A percentile compares a stretch with the other conserved stretches of the same genome.
These are phyloP conservation scores for Scylla paramamosain DNA, from an alignment of 1,140 invertebrate species.

Conservation along the genomic window DNA sequence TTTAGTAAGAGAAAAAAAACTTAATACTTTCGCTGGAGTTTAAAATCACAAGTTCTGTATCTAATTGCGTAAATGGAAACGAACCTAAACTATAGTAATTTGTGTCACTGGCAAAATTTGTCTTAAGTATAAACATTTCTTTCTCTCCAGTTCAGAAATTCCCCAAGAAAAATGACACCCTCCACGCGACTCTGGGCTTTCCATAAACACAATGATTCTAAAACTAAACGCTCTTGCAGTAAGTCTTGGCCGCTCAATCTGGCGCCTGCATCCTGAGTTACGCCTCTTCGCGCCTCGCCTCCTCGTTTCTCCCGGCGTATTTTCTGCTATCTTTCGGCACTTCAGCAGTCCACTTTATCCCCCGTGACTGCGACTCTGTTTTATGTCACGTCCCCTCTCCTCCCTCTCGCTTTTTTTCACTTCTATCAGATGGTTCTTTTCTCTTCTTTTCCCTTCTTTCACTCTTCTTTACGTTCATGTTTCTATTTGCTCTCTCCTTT, in stretches of 20 bases:
- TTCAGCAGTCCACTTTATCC: neutral
- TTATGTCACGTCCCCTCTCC: slow-evolving; percentile 8
- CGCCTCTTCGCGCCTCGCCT: neutral
- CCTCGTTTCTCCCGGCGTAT: neutral
- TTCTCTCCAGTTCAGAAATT: no score
- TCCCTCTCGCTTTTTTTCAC: neutral
- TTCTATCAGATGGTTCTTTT: neutral
- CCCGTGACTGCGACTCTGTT: neutral
- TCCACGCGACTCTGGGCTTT: neutral
- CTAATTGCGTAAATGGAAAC: no score
- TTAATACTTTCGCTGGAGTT: no score
- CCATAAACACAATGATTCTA: neutral
- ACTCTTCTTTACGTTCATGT: neutral
- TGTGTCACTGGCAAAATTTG: no score
- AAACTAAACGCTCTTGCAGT: neutral
- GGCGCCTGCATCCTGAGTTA: neutral
- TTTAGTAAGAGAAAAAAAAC: no score
- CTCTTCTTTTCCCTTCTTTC: neutral
- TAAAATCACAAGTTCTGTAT: no score
- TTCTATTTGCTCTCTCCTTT: neutral
- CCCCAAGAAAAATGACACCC: no score
- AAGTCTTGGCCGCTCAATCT: neutral
- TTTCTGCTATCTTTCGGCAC: neutral
- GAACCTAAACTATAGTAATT: no score
- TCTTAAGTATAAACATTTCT: no score